A percentile compares a stretch with the other conserved stretches of the same genome.
phyloP scores from a whole-genome alignment of 2,888 invertebrate genomes.

The Aproaerema taeniolella region DNA sequence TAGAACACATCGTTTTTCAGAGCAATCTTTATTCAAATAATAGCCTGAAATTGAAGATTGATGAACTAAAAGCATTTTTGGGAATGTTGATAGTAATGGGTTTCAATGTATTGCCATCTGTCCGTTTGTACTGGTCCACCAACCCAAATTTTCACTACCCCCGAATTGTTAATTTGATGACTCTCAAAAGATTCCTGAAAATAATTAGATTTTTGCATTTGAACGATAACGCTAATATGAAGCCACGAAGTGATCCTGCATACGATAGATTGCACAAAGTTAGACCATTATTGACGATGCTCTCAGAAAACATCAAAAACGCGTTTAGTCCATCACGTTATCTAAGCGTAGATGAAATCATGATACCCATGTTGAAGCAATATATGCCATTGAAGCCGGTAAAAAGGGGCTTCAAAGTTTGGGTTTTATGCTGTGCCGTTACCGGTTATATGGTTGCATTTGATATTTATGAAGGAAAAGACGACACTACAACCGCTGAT shows the following conservation, averaged over 20 bases:
- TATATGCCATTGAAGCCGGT: conserved; percentile 29
- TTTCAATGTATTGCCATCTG: not conserved
- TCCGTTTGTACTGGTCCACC: not conserved
- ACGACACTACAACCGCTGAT: not conserved
- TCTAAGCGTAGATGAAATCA: conserved; percentile 1
- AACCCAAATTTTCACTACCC: not conserved
- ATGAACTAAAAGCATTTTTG: not conserved
- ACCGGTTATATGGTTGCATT: conserved; percentile 22
- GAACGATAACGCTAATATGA: conserved; percentile 1
- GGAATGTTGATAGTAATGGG: not conserved
- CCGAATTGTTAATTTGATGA: not conserved
- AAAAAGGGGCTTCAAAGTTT: conserved; percentile 29
- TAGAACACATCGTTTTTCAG: not conserved
- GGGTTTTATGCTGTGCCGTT: conserved; percentile 16
- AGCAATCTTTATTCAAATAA: not conserved
- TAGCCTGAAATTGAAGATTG: not conserved
- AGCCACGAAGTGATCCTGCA: not conserved
- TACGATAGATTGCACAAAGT: conserved; percentile 4
- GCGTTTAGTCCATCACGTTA: conserved; percentile 1
- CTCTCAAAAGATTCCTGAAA: not conserved
- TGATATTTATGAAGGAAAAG: conserved; percentile 4
- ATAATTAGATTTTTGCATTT: not conserved
- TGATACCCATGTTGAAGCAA: conserved; percentile 21
- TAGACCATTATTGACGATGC: not conserved
- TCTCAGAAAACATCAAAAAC: conserved; percentile 2